Base-by-base conservation (phyloP, 2,888 invertebrate species). In the Hoplodrina blanda region DNA sequence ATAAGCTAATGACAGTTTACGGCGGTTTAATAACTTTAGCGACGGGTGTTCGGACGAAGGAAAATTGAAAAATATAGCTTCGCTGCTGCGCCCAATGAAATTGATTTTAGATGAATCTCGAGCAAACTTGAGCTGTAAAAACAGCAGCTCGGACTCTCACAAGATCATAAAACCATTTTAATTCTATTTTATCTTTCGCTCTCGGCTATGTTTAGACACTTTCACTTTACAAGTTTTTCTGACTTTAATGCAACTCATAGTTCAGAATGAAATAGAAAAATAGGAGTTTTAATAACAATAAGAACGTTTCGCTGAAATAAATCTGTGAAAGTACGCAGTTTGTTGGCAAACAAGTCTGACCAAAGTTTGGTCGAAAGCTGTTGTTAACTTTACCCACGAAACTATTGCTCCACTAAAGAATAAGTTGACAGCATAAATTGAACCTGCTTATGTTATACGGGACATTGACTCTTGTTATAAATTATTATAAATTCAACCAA, bases 1-100 rank as follows among this genome's bases (percentile, higher is more conserved):
- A 81, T 77, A 78, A 78, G 73, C 76, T 80, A 79, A 84, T 75
- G 82, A 68, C 77, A 73, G 70, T 72, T 74, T 54, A 69, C 63
- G 52, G 46, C 44, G 54, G 10, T 72, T 72, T 66, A 84, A 84
- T 73, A 71, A 72, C 66, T 74, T 79, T 55, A 69, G 62, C 62
- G 19, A 6, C 57, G n/a, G 17, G 44, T 50, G 25, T 54, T 41
- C 52, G n/a, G 41, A 55, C 68, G 44, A 63, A 30, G 65, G 44
- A 54, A 72, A 62, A 67, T 76, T 64, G 19, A 50, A 71, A 80
- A 69, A 69, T 68, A 65, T 69, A 57, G 54, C 64, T 46, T 37
- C 50, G 13, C 54, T 49, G 55, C 25, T 33, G 30, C 44, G 61
- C n/a, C 19, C 19, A 50, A 66, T 46, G 19, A 50, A 81, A 78